Evolutionary conservation across 1,140 invertebrate genomes (phyloP), one percentile per base, ranked within the genome.

Genomic region (Globodera rostochiensis): DNA sequence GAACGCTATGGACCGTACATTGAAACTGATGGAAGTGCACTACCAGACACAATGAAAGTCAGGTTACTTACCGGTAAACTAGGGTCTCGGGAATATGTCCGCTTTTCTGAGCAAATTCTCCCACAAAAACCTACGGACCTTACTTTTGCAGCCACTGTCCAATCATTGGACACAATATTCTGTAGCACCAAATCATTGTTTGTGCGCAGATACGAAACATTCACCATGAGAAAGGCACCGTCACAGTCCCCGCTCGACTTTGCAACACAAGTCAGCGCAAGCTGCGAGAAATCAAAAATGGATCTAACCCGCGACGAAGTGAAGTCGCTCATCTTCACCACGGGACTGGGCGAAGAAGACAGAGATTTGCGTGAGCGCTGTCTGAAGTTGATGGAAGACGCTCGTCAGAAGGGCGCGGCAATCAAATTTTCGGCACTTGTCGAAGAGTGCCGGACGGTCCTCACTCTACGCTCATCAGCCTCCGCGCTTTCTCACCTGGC

Each of bases 41-140:
- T 78, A 5, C 36, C 36, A 7, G 77, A 76, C 25, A 21, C 60
- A 7, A 73, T 73, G 4, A 79, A 79, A 73, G 77, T 79, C 36
- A 36, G 77, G 21, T 53, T 79, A 21, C 66, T 79, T 8, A 53
- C 73, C 19, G 77, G 77, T 46, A 79, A 79, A 46, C 36, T 79
- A 46, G 77, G 66, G 11, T 64, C 25, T 46, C 49, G 8, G 50
- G 73, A 78, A 25, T 78, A 36, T 53, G n/a, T n/a, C n/a, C 67
- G 47, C 45, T 78, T 36, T 21, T 36, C 11, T 1, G 21, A 53
- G 4, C 25, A 46, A 25, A 47, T 75, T 46, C 25, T 45, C 1
- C 19, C 74, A 4, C 25, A 25, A 11, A 67, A 67, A 11, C 74
- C 74, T 36, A 36, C 25, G 25, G 25, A 36, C 25, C 25, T 36